phyloP scores from a whole-genome alignment of 2,888 invertebrate species.

The Diogma glabrata region DNA sequence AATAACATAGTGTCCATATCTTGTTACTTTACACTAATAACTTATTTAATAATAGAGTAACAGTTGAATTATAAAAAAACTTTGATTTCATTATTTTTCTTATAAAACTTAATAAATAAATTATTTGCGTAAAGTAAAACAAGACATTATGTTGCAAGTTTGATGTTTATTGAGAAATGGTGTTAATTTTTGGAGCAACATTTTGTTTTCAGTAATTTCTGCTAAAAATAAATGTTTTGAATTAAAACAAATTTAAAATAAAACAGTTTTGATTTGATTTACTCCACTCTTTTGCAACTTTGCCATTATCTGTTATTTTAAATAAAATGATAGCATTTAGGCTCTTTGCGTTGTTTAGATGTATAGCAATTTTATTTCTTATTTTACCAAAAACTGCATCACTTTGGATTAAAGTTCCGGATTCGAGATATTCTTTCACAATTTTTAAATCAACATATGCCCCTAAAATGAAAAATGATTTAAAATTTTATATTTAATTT shows the following conservation, averaged over 20 bases:
- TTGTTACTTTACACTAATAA: too few relatives aligned
- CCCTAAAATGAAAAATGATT: too few relatives aligned
- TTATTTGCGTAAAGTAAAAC: too few relatives aligned
- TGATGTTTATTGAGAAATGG: too few relatives aligned
- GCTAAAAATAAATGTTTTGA: conserved; percentile 22
- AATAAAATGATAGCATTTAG: conserved; percentile 76
- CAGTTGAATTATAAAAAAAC: too few relatives aligned
- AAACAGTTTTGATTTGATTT: conserved; percentile 35
- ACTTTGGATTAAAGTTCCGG: conserved; percentile 44
- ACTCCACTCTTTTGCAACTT: conserved; percentile 80
- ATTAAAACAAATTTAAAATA: not conserved
- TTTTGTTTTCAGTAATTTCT: conserved; percentile 87
- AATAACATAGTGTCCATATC: too few relatives aligned
- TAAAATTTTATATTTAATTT: too few relatives aligned
- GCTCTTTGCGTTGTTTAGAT: conserved; percentile 61
- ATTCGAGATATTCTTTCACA: conserved; percentile 31
- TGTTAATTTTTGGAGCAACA: conserved; percentile 84
- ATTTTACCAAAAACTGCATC: conserved; percentile 71
- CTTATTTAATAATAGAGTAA: too few relatives aligned
- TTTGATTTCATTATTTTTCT: too few relatives aligned
- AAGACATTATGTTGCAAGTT: too few relatives aligned
- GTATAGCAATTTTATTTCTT: conserved; percentile 54
- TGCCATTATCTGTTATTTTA: conserved; percentile 73
- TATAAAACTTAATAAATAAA: too few relatives aligned
- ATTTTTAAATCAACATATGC: conserved; percentile 78